phyloP scores from a whole-genome alignment of 1,140 invertebrate species.

The Chymomyza costata region DNA sequence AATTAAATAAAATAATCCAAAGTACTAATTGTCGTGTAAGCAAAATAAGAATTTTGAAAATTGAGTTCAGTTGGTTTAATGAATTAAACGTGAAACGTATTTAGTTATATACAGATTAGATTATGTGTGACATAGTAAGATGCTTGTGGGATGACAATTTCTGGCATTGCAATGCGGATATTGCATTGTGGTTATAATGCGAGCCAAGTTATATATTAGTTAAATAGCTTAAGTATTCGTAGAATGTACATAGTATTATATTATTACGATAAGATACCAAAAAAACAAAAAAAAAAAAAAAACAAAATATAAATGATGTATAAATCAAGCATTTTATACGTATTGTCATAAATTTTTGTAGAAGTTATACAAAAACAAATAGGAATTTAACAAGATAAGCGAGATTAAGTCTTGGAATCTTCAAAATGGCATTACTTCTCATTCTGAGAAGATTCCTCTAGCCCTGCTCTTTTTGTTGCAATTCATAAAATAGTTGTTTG shows the following conservation, averaged over 20 bases:
- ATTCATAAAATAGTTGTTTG: too few species aligned
- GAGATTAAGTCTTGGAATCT: too few species aligned
- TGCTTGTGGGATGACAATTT: too few species aligned
- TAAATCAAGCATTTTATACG: constrained; percentile 54
- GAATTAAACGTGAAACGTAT: constrained; percentile 67
- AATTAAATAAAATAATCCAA: constrained; percentile 17
- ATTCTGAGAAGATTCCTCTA: too few species aligned
- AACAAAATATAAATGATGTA: constrained; percentile 3
- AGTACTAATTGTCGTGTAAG: constrained; percentile 16
- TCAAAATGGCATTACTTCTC: too few species aligned
- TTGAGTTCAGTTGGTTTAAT: constrained; percentile 41
- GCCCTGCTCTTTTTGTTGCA: too few species aligned
- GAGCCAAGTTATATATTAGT: too few species aligned
- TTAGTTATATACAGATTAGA: constrained; percentile 57
- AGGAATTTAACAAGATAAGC: neutral
- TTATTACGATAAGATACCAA: too few species aligned
- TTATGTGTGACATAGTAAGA: constrained; percentile 71
- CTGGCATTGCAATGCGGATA: too few species aligned
- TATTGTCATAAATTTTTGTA: constrained; percentile 65
- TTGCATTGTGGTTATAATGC: too few species aligned
- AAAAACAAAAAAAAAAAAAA: too few species aligned
- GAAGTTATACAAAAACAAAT: constrained; percentile 43
- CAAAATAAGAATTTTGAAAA: constrained; percentile 10
- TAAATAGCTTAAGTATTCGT: too few species aligned
- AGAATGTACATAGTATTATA: neutral